These are phyloP conservation scores for Limnephilus rhombicus DNA, from an alignment of 2,888 invertebrate genomes.

Conservation along the genomic window DNA sequence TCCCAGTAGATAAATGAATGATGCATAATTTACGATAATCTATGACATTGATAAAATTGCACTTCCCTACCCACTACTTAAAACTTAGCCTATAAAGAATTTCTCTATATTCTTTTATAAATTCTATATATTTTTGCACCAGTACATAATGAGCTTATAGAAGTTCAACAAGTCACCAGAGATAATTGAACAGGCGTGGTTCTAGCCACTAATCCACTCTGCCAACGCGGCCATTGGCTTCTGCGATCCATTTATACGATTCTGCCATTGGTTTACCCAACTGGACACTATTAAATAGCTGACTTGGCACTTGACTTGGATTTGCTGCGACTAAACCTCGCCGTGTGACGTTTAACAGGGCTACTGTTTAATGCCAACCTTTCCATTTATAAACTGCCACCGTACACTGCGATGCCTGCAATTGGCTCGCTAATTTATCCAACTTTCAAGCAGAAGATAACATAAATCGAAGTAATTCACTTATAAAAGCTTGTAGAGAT, in stretches of 20 bases:
- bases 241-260: not conserved
- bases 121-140: not conserved
- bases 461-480: not conserved
- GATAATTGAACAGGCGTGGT: constrained; percentile 29
- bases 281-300: not conserved
- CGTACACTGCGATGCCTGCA: not conserved
- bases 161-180: constrained; percentile 16
- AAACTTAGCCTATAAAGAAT: not conserved
- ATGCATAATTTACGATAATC: not conserved
- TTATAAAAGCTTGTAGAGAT: not conserved
- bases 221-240: constrained; percentile 28
- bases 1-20: not conserved
- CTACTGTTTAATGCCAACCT: not conserved
- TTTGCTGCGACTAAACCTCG: constrained; percentile 13
- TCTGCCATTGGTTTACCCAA: constrained; percentile 22
- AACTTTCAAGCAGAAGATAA: too few relatives aligned
- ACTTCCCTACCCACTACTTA: not conserved
- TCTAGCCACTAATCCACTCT: constrained; percentile 1
- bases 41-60: not conserved
- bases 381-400: not conserved
- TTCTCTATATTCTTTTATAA: not conserved
- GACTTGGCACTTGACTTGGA: constrained; percentile 15
- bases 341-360: constrained; percentile 12
- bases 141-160: not conserved
- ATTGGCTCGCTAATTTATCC: not conserved